Conservation (phyloP, 2,888 invertebrate species). For the Hoplodrina blanda region DNA sequence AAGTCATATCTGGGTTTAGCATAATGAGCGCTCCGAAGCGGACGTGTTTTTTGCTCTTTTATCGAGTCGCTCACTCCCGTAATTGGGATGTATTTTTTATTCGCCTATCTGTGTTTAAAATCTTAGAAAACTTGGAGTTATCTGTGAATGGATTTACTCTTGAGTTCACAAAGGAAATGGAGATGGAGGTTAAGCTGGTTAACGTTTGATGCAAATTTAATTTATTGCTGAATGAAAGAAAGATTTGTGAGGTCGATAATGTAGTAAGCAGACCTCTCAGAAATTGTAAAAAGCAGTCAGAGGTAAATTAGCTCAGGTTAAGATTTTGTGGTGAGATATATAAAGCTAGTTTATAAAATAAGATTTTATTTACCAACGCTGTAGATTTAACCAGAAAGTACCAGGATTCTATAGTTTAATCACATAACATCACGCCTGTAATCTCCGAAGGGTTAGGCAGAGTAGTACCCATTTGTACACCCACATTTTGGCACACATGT, state of each 20-base stretch:
- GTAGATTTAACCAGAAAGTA: too few species aligned
- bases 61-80: conserved; percentile 59
- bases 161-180: conserved; percentile 51
- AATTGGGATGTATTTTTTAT: conserved; percentile 71
- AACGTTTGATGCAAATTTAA: conserved; percentile 52
- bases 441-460: too few species aligned
- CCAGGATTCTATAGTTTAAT: background rate
- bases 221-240: conserved; percentile 44
- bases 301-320: background rate
- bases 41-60: conserved; percentile 68
- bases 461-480: too few species aligned
- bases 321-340: background rate
- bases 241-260: conserved; percentile 43
- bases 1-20: conserved; percentile 73
- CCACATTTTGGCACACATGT: too few species aligned
- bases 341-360: background rate
- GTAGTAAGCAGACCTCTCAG: conserved; percentile 28
- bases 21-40: conserved; percentile 66
- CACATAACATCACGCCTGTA: too few species aligned
- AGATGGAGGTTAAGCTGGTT: conserved; percentile 50
- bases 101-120: conserved; percentile 60
- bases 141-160: conserved; percentile 48
- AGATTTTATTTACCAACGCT: background rate
- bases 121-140: conserved; percentile 49
- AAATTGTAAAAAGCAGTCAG: background rate